Base-by-base conservation (phyloP, 2,888 invertebrate species). In the Erebia palarica region DNA sequence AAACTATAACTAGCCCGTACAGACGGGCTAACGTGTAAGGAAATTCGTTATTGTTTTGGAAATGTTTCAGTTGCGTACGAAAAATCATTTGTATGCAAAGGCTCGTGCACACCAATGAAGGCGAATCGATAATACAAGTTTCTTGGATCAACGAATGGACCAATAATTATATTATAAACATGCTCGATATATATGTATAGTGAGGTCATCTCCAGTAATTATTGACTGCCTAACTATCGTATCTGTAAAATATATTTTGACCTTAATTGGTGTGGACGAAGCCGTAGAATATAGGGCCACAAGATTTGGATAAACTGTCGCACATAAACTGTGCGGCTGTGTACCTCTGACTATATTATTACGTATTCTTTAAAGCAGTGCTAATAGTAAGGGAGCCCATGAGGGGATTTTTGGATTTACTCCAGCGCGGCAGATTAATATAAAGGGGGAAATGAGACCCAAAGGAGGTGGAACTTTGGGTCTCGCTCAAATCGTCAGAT, bases 271-370 rank as follows among this genome's bases (percentile, higher is more conserved):
- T 59, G 36, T 59, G 58, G 16, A 36, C 58, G 27, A 36, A 36
- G 55, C 36, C 36, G 36, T 14, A 36, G 13, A 36, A 27, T 14
- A 14, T 14, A 18, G 55, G 16, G n/a, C 36, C 58, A 36, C 14
- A 7, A n/a, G 14, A 59, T 27, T 10, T 14, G 1, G 36, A n/a
- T 9, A 9, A n/a, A 59, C n/a, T 13, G 7, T 27, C 14, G 18
- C 2, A 10, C 16, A 11, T 18, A 55, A 55, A 36, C 13, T n/a
- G 8, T 58, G n/a, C 0, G 13, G 10, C 8, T 27, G 13, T 13
- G 58, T 58, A 27, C 58, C 58, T 59, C 36, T 36, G 58, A 59
- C 36, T 36, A 59, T 36, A 59, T 18, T 55, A 16, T 21, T 13
- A 27, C 11, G 58, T 58, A 13, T 5, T 57, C 1, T 21, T 13